Conservation (phyloP, 2,888 invertebrate species). For the Metellina segmentata region DNA sequence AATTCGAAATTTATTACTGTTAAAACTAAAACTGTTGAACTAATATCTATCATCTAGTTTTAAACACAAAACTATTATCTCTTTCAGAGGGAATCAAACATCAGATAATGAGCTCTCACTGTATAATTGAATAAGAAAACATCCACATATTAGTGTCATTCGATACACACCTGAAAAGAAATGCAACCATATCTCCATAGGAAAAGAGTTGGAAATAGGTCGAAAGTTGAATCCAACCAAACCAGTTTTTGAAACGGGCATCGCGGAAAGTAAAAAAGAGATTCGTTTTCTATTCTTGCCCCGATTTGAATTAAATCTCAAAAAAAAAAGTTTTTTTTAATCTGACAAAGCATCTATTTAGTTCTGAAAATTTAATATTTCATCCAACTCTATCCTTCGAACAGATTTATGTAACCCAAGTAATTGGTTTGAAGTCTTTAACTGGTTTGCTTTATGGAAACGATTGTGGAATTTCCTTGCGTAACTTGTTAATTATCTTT, state of each 20-base stretch:
- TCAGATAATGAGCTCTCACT: not conserved
- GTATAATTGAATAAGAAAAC: not conserved
- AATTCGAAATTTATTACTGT: too few relatives aligned
- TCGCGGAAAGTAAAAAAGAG: not conserved
- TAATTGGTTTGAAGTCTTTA: not conserved
- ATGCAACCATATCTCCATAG: not conserved
- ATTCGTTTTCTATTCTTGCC: not conserved
- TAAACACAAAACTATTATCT: too few relatives aligned
- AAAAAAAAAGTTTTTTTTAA: not conserved
- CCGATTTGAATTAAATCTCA: not conserved
- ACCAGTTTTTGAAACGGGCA: not conserved
- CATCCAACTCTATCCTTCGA: not conserved
- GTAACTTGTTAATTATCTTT: too few relatives aligned
- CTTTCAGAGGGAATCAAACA: too few relatives aligned
- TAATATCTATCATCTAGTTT: too few relatives aligned
- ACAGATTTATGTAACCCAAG: not conserved
- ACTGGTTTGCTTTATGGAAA: not conserved
- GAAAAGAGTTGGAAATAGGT: not conserved
- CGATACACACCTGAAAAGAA: not conserved
- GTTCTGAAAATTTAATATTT: too few relatives aligned
- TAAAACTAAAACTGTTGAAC: too few relatives aligned
- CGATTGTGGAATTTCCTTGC: not conserved
- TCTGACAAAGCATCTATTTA: not conserved
- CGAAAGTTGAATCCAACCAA: not conserved
- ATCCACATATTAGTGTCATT: not conserved